Evolutionary conservation across 2,888 invertebrate species (phyloP), one percentile per base, ranked within the genome.

Genomic region (Hermaeophaga mercurialis): DNA sequence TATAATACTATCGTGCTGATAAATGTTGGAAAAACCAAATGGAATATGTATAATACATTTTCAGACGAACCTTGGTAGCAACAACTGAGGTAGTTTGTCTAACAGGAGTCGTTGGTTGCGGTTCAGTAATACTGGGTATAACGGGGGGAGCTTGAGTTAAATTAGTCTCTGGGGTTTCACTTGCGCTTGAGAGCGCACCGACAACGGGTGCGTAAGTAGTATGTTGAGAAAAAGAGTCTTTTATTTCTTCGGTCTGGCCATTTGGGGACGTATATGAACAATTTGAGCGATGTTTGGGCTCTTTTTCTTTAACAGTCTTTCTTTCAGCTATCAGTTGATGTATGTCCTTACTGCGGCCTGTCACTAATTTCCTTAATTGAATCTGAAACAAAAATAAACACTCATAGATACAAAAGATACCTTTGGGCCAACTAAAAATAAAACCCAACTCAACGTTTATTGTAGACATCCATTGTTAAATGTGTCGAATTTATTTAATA

Each of bases 331-430:
- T 75, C 36, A 74, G 58, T 44, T 70, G 68, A 54, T 72, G 70
- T 41, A 75, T 69, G 58, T 72, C 71, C 65, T 72, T 73, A 59
- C 72, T 73, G 17, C 74, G 68, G 6, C 73, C 73, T 46, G 65
- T 59, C 54, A 74, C 74, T 39, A 69, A 66, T 62, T 73, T 72
- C 41, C 71, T 65, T 58, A 72, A 66, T 50, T 71, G 69, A 46
- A 73, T 69, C 74, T 74, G 48, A 55, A 68, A 66, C 24, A 31
- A 7, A 24, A 11, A 5, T 24, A 34, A 11, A 36, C 5, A 36
- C 12, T 31, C n/a, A 3, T 31, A 11, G n/a, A n/a, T n/a, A n/a
- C n/a, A n/a, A n/a, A n/a, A n/a, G n/a, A n/a, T n/a, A n/a, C n/a
- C n/a, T n/a, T n/a, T n/a, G n/a, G n/a, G n/a, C n/a, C n/a, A n/a